A percentile compares a stretch with the other conserved stretches of the same genome.
Evolutionary conservation across 2,797 vertebrate genomes (phyloP).

Genomic region (Squalus acanthias): DNA sequence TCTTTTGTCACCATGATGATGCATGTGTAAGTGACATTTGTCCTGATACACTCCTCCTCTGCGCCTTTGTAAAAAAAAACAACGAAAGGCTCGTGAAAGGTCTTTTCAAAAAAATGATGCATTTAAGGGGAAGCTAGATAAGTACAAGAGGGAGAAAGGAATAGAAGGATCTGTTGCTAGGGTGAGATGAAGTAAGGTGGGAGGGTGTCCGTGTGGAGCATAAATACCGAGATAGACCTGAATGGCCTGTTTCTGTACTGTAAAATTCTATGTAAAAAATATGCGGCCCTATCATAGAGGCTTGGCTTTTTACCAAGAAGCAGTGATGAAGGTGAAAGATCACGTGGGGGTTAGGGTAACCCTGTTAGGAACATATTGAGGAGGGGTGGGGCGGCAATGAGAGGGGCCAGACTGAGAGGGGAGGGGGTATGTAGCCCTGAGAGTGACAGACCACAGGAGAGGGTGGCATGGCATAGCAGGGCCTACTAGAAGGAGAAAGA

Average conservation of each 20-base stretch:
- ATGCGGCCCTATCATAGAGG: neutral
- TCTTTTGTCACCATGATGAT: neutral
- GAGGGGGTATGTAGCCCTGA: neutral
- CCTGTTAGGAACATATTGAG: no score
- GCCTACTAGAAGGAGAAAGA: neutral
- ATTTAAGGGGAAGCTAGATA: neutral
- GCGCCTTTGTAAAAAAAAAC: neutral
- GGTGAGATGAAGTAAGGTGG: neutral
- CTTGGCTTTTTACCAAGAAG: neutral
- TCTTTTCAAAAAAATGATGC: no score
- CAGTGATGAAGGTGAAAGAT: neutral
- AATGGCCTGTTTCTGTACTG: neutral
- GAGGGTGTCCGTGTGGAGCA: neutral
- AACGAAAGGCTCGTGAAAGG: neutral
- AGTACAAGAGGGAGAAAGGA: neutral
- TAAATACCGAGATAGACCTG: neutral
- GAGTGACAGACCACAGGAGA: neutral
- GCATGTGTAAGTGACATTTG: neutral
- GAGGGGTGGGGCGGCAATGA: no score
- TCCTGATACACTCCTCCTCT: neutral
- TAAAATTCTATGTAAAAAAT: no score
- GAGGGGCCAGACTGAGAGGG: neutral
- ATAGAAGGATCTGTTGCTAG: neutral
- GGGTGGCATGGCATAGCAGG: neutral
- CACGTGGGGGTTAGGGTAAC: neutral